Percentiles rank a stretch among this genome's conserved stretches.
phyloP scores from a whole-genome alignment of 1,140 invertebrate genomes.

The Aphelinus atriplicis region DNA sequence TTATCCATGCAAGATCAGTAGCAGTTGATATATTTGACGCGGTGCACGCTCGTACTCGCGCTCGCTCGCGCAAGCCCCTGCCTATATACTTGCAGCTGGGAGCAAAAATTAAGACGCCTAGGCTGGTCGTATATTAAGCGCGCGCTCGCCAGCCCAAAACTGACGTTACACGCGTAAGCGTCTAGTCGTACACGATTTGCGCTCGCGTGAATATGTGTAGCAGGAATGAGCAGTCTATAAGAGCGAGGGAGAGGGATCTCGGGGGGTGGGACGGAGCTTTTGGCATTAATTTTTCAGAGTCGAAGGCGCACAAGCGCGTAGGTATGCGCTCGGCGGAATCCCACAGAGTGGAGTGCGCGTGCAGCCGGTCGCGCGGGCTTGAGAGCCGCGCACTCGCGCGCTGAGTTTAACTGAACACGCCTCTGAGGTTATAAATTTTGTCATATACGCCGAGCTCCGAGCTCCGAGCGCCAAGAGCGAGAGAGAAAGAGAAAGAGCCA shows the following conservation, averaged over 20 bases:
- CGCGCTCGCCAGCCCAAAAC: too few species aligned
- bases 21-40: conserved; percentile 1
- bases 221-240: too few species aligned
- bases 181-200: too few species aligned
- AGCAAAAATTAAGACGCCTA: background rate
- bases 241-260: too few species aligned
- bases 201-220: too few species aligned
- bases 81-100: too few species aligned
- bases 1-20: conserved; percentile 8
- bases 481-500: conserved; percentile 5
- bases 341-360: background rate
- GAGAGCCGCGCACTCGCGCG: background rate
- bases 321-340: conserved; percentile 11
- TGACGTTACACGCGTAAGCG: too few species aligned
- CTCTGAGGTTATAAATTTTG: conserved; percentile 37
- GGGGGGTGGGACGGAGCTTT: background rate
- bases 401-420: conserved; percentile 30
- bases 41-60: too few species aligned
- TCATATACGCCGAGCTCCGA: conserved; percentile 1
- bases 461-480: background rate
- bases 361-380: background rate
- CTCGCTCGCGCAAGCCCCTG: too few species aligned
- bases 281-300: conserved; percentile 8
- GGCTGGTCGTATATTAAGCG: background rate
- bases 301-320: background rate